Evolutionary conservation across 2,888 invertebrate genomes (phyloP), one percentile per base, ranked within the genome.

Genomic region (Rhamnusium bicolor): DNA sequence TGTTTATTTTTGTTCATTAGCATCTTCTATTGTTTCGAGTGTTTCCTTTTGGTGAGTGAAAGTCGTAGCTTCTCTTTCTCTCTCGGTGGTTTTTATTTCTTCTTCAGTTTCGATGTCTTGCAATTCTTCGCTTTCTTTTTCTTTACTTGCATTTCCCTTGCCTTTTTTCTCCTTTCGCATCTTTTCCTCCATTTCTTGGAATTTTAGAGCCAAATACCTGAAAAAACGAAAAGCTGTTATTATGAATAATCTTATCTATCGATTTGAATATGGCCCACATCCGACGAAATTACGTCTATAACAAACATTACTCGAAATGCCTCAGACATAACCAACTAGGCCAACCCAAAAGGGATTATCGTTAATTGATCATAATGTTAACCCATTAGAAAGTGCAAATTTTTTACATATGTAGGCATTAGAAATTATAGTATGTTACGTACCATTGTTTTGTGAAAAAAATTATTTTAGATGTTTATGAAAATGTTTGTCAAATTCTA

Each of bases 151-250:
- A 6, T 81, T 81, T 24, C 79, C 81, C 81, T 90, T 92, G 78
- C 86, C 86, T 78, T 92, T 92, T 79, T 94, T 94, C 80, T 92
- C 90, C 83, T 93, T 91, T 71, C 91, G 92, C 88, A 94, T 91
- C 87, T 95, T 93, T 78, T 94, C 94, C 87, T 96, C 95, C 93
- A 95, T 94, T 88, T 96, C 95, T 89, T 94, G 93, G 85, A 95
- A 96, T 86, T 96, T 96, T 71, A 95, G 88, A 10, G 94, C 94
- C 63, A 96, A 89, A 85, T 96, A 96, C 88, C 95, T 94, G 85
- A 19, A 89, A 89, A 24, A 24, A n/a, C 3, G 6, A 24, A 4
- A 24, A 24, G 6, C 24, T n/a, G n/a, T n/a, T n/a, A n/a, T n/a
- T n/a, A n/a, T n/a, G n/a, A n/a, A n/a, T n/a, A n/a, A n/a, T n/a